Conservation (phyloP, 1,140 invertebrate genomes). For the Melipona quadrifasciata region DNA sequence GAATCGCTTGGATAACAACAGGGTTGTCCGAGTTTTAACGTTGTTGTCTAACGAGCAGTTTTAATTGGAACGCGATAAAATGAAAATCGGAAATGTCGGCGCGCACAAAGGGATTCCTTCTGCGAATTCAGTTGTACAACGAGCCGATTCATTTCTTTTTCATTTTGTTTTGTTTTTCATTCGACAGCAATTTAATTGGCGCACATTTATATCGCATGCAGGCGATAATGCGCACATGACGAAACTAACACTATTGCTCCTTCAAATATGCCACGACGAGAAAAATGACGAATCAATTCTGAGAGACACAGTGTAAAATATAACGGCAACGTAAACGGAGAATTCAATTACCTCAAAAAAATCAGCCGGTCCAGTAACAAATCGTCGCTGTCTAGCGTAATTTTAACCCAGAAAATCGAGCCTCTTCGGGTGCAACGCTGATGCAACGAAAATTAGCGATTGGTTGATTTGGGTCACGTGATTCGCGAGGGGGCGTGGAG, state of each 20-base stretch:
- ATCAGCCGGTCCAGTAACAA: constrained; percentile 25
- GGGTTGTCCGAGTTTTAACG: background rate
- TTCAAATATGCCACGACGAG: background rate
- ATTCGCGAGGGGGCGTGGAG: too few species aligned
- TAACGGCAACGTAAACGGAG: constrained; percentile 31
- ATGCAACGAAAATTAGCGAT: too few species aligned
- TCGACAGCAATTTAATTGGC: background rate
- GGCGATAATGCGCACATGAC: too few species aligned
- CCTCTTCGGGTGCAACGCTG: too few species aligned
- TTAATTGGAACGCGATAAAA: constrained; percentile 16
- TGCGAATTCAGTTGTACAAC: background rate
- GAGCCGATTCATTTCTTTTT: background rate
- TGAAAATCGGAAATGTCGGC: too few species aligned
- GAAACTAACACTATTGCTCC: background rate
- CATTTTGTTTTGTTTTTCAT: background rate
- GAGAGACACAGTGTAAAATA: background rate
- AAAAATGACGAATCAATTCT: background rate
- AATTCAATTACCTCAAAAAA: constrained; percentile 29
- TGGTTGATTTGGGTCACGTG: too few species aligned
- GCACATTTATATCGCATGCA: background rate
- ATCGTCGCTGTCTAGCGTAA: background rate
- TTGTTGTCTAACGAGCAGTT: background rate
- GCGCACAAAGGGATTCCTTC: background rate
- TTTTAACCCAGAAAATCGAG: too few species aligned
- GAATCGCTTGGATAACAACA: background rate